Evolutionary conservation across 2,888 invertebrate genomes (phyloP).

Genomic region (Carterocephalus palaemon): DNA sequence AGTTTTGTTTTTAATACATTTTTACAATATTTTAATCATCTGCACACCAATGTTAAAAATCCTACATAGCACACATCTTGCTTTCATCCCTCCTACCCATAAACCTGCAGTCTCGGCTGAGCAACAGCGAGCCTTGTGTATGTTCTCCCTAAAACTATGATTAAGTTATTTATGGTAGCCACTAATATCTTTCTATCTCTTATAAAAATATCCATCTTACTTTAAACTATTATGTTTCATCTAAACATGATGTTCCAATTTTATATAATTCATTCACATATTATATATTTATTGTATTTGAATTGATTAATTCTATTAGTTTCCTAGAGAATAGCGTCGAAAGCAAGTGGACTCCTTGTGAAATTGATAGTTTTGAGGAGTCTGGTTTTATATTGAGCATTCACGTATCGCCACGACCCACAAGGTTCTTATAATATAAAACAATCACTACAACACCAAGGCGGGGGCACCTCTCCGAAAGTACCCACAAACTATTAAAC

Average conservation of each 20-base stretch:
- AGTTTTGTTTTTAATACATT: slow-evolving; percentile 1
- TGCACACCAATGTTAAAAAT: too few species aligned
- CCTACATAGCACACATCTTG: slow-evolving; percentile 12
- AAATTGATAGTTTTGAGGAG: slow-evolving; percentile 7
- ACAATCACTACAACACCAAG: slow-evolving; percentile 16
- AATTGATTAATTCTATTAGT: slow-evolving; percentile 12
- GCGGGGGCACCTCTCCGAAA: slow-evolving; percentile 2
- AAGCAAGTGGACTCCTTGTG: slow-evolving; percentile 9
- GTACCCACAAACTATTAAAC: slow-evolving; percentile 12
- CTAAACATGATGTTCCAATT: slow-evolving; percentile 3
- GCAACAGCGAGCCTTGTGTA: slow-evolving; percentile 11
- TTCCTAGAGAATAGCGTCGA: slow-evolving; percentile 9
- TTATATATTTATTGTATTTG: slow-evolving; percentile 8
- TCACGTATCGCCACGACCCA: slow-evolving; percentile 12
- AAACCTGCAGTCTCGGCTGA: slow-evolving; percentile 6
- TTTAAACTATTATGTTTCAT: slow-evolving; percentile 1
- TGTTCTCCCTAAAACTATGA: slow-evolving; percentile 8
- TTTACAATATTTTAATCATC: too few species aligned
- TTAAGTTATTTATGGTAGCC: slow-evolving; percentile 10
- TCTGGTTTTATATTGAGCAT: slow-evolving; percentile 23
- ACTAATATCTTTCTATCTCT: slow-evolving; percentile 10
- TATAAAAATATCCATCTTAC: slow-evolving; percentile 17
- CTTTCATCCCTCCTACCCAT: not conserved
- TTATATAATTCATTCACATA: slow-evolving; percentile 18
- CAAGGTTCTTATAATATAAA: slow-evolving; percentile 23